Percentiles rank a stretch among this genome's conserved stretches.
Evolutionary conservation across 2,113 vertebrate species (phyloP).

Genomic region (Epinephelus moara): DNA sequence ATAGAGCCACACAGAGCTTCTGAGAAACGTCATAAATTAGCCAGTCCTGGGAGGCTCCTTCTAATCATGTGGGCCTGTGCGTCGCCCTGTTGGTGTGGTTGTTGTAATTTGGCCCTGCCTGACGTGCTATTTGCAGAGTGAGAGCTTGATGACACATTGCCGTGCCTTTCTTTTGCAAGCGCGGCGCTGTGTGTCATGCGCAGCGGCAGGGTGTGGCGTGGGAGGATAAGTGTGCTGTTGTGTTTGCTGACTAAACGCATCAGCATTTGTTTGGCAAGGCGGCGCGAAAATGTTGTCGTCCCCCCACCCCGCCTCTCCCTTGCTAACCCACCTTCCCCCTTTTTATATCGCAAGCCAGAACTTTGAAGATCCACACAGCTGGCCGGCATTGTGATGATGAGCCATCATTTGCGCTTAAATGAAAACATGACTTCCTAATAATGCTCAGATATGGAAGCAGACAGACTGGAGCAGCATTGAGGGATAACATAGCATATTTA

Average conservation of each 20-base stretch:
- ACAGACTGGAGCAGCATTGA: slow-evolving; percentile 13
- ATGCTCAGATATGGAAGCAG: slow-evolving; percentile 47
- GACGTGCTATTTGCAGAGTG: slow-evolving; percentile 82
- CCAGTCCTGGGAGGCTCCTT: slow-evolving; percentile 78
- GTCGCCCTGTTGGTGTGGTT: slow-evolving; percentile 75
- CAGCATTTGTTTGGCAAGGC: slow-evolving; percentile 51
- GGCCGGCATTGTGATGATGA: slow-evolving; percentile 32
- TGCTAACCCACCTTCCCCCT: slow-evolving; percentile 7
- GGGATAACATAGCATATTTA: slow-evolving; percentile 55
- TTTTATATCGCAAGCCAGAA: slow-evolving; percentile 32
- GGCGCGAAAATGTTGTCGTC: slow-evolving; percentile 8
- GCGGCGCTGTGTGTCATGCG: slow-evolving; percentile 49
- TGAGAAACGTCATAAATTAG: slow-evolving; percentile 81
- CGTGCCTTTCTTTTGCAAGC: slow-evolving; percentile 56
- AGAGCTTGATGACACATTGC: slow-evolving; percentile 73
- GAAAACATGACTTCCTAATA: slow-evolving; percentile 39
- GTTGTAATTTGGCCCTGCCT: slow-evolving; percentile 80
- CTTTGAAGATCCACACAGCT: slow-evolving; percentile 29
- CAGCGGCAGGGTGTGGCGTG: slow-evolving; percentile 74
- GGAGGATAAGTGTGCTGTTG: slow-evolving; percentile 67
- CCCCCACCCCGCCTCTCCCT: neutral
- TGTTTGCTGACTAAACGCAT: slow-evolving; percentile 61
- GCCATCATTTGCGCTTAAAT: slow-evolving; percentile 35
- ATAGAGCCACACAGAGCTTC: slow-evolving; percentile 61
- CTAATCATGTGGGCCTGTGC: slow-evolving; percentile 81